Base-by-base conservation (phyloP, 2,888 invertebrate genomes). In the Dexiosoma caninum region DNA sequence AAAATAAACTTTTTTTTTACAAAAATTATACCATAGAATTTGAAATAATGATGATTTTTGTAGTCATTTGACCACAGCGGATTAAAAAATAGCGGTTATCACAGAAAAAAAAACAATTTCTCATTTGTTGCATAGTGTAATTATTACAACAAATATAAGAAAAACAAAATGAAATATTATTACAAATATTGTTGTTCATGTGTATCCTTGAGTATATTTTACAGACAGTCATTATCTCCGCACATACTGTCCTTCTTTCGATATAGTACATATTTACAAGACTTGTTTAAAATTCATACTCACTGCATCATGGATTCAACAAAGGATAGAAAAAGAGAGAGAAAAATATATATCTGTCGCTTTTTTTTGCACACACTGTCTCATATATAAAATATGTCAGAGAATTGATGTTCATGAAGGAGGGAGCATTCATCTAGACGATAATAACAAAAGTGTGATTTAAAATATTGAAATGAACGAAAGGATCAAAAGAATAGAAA, bases 371-470 rank as follows among this genome's bases (percentile, higher is more conserved):
- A 46, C 1, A 16, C 23, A 57, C 40, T 32, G 55, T 53, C n/a
- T n/a, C n/a, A n/a, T n/a, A n/a, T n/a, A n/a, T n/a, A 35, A 14
- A 14, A 10, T 10, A n/a, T 12, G 14, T 53, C 8, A 23, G 16
- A 32, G 14, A 30, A 27, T 16, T 5, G 21, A 55, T 44, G 55
- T 42, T 37, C 9, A 14, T 14, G 32, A 21, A n/a, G 10, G 40
- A 12, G 30, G 6, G 44, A 8, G 37, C 66, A 57, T 55, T 35
- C n/a, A 66, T 66, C 10, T 40, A 59, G 57, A 75, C 74, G 32
- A 69, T 55, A 62, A 55, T 46, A 49, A 70, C 37, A 40, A 66
- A 77, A 77, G 76, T 77, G 76, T 77, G 62, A 77, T 70, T 55
- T 62, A 55, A n/a, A 70, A 62, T 55, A 76, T 19, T 30, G n/a